phyloP scores from a whole-genome alignment of 2,888 invertebrate species.

The Seira musarum region DNA sequence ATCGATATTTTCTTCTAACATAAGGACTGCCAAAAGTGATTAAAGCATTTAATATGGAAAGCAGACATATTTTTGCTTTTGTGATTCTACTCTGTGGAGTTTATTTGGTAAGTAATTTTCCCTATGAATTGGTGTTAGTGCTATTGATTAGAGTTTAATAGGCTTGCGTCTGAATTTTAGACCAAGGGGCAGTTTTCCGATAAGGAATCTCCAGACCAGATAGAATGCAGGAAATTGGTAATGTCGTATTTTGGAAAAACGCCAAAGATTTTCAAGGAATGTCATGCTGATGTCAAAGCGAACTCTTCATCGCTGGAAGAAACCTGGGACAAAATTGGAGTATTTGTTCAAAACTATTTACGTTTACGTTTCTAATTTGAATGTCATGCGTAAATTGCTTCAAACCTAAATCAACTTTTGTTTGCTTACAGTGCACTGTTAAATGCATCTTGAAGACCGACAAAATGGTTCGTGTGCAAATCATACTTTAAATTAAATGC shows the following conservation, averaged over 20 bases:
- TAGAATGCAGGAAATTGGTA: constrained; percentile 55
- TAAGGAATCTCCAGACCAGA: constrained; percentile 35
- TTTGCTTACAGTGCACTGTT: constrained; percentile 51
- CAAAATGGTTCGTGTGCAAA: constrained; percentile 49
- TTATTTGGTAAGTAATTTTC: too few relatives aligned
- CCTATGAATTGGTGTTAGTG: too few relatives aligned
- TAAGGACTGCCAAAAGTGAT: too few relatives aligned
- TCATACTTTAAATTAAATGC: not conserved
- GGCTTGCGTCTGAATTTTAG: too few relatives aligned
- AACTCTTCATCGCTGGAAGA: constrained; percentile 42
- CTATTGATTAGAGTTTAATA: too few relatives aligned
- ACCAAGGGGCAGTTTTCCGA: too few relatives aligned
- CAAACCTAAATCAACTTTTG: not conserved
- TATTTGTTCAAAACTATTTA: constrained; percentile 24
- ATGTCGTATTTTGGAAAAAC: constrained; percentile 47
- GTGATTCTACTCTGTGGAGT: too few relatives aligned
- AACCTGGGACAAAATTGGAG: constrained; percentile 59
- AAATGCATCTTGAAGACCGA: constrained; percentile 59
- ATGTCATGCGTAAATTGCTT: not conserved
- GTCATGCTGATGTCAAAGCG: constrained; percentile 58
- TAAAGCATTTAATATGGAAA: too few relatives aligned
- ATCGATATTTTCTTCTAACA: too few relatives aligned
- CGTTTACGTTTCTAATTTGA: constrained; percentile 1
- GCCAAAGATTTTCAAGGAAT: constrained; percentile 55
- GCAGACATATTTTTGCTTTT: too few relatives aligned